Percentiles rank a stretch among this genome's conserved stretches.
These are phyloP conservation scores for Ophion slaviceki DNA, from an alignment of 2,888 invertebrate genomes.

Conservation along the genomic window DNA sequence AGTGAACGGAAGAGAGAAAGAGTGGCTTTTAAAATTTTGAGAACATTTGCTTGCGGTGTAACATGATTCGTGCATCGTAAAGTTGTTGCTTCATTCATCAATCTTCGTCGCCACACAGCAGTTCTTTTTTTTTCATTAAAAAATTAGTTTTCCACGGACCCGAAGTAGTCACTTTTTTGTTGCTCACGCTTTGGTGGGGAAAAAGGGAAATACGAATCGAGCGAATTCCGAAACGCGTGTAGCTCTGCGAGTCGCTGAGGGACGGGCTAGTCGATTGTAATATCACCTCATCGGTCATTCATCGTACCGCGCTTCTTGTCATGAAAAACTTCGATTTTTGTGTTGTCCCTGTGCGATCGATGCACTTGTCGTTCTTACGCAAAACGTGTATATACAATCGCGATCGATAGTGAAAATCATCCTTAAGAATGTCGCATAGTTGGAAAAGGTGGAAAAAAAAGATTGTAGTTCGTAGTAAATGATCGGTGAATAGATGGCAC, in stretches of 20 bases:
- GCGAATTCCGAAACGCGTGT: background rate
- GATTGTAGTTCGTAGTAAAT: slow-evolving; percentile 47
- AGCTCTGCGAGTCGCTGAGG: background rate
- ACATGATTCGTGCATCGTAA: slow-evolving; percentile 60
- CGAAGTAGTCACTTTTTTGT: slow-evolving; percentile 20
- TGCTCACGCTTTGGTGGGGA: background rate
- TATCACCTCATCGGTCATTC: background rate
- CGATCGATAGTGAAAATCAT: slow-evolving; percentile 34
- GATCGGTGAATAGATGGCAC: slow-evolving; percentile 63
- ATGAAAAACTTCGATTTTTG: background rate
- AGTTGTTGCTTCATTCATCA: slow-evolving; percentile 46
- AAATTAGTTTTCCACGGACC: background rate
- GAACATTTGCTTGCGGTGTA: slow-evolving; percentile 64
- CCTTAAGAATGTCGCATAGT: slow-evolving; percentile 22
- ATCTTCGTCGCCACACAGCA: slow-evolving; percentile 52
- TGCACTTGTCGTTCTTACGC: slow-evolving; percentile 15
- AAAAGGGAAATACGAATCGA: background rate
- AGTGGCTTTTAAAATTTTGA: slow-evolving; percentile 48
- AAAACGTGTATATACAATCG: slow-evolving; percentile 25
- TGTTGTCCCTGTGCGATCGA: slow-evolving; percentile 6
- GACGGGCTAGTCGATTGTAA: background rate
- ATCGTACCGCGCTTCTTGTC: background rate
- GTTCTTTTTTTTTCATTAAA: slow-evolving; percentile 4
- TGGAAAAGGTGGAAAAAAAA: slow-evolving; percentile 39
- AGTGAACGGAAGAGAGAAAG: slow-evolving; percentile 20